Evolutionary conservation across 2,113 vertebrate genomes (phyloP).

Genomic region (Propithecus coquereli): DNA sequence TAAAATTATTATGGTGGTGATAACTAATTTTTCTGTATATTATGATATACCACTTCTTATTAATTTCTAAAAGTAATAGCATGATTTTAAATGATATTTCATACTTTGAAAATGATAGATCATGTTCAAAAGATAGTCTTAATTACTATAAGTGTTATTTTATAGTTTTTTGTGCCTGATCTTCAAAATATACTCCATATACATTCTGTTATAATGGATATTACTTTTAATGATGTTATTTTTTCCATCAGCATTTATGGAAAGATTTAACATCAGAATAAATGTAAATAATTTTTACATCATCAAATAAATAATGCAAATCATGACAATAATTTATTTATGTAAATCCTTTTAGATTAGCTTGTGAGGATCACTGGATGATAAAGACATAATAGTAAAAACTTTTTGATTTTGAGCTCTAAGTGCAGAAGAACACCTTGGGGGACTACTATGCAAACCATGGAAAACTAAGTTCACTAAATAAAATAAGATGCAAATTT

Average conservation of each 20-base stretch:
- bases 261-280: background rate
- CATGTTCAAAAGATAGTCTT: background rate
- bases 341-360: background rate
- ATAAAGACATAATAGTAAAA: background rate
- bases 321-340: background rate
- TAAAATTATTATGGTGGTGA: background rate
- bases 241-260: background rate
- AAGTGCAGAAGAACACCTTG: background rate
- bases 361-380: background rate
- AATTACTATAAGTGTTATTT: background rate
- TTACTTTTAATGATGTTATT: background rate
- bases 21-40: background rate
- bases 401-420: background rate
- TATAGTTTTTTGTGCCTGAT: background rate
- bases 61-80: conserved; percentile 14
- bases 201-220: background rate
- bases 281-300: too few species aligned
- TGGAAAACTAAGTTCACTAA: background rate
- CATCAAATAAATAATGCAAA: background rate
- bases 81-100: background rate
- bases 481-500: conserved; percentile 17
- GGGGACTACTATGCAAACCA: background rate
- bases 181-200: background rate
- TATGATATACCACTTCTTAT: background rate
- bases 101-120: background rate